Percentiles rank a stretch among this genome's conserved stretches.
Conservation (phyloP, 2,113 vertebrate species). For the Pangasianodon gigas region DNA sequence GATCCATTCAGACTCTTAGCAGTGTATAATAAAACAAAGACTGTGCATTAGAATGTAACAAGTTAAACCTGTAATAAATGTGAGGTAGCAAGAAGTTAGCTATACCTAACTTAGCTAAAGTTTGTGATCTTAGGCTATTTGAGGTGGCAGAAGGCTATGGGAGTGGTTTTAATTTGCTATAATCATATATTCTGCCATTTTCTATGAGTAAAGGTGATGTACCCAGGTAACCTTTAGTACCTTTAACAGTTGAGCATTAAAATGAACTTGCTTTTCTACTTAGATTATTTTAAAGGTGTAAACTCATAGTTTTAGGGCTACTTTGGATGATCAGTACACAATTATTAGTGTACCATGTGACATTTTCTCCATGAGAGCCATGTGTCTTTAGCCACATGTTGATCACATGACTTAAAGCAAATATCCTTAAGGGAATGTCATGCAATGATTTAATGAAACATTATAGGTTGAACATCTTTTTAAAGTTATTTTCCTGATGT, state of each 20-base stretch:
- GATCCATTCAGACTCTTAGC: too few relatives aligned
- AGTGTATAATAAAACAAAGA: too few relatives aligned
- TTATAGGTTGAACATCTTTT: neutral
- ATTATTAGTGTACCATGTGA: neutral
- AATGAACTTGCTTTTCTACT: neutral
- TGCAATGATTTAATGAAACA: neutral
- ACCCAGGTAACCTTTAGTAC: neutral
- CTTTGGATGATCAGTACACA: neutral
- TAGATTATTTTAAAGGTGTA: neutral
- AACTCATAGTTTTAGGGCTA: neutral
- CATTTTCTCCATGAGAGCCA: neutral
- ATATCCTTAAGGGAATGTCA: neutral
- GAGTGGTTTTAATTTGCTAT: neutral
- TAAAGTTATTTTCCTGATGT: neutral
- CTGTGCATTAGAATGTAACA: neutral
- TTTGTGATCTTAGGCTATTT: too few relatives aligned
- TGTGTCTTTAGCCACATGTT: neutral
- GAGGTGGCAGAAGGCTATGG: neutral
- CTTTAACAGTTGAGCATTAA: neutral
- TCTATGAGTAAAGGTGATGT: neutral
- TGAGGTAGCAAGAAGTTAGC: neutral
- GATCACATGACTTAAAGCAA: neutral
- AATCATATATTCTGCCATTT: neutral
- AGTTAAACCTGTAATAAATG: neutral
- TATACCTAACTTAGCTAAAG: neutral